Percentiles rank a stretch among this genome's conserved stretches.
Conservation (phyloP, 2,113 vertebrate species). For the Pelobates fuscus region DNA sequence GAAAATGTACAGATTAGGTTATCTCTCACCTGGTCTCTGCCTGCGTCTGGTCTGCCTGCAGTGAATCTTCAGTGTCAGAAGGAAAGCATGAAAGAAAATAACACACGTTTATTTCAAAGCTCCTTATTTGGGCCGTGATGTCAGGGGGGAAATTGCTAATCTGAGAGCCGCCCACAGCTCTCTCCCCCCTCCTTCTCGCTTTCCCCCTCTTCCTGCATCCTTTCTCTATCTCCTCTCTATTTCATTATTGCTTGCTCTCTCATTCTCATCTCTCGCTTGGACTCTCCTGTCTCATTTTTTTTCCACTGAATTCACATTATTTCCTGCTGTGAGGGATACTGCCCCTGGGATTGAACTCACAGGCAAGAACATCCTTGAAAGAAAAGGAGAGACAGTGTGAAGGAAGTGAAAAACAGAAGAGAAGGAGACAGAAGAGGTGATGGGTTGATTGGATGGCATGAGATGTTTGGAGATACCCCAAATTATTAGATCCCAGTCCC, state of each 20-base stretch:
- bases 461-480: conserved; percentile 18
- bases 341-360: conserved; percentile 1
- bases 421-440: conserved; percentile 4
- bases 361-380: conserved; percentile 49
- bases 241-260: background rate
- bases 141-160: conserved; percentile 81
- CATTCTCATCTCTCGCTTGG: background rate
- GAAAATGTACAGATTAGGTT: background rate
- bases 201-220: conserved; percentile 30
- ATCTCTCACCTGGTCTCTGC: conserved; percentile 38
- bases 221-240: conserved; percentile 18
- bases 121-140: conserved; percentile 91
- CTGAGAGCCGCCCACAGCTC: conserved; percentile 70
- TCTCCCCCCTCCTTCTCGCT: conserved; percentile 20
- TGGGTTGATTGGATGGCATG: background rate
- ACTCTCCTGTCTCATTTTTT: conserved; percentile 30
- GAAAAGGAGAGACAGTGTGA: background rate
- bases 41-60: conserved; percentile 41
- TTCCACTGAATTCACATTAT: conserved; percentile 73
- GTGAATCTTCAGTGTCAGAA: conserved; percentile 56
- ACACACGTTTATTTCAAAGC: conserved; percentile 70
- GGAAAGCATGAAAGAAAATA: conserved; percentile 54
- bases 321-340: conserved; percentile 67
- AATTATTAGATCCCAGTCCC: background rate
- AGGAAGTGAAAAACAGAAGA: background rate